Base-by-base conservation (phyloP, 2,888 invertebrate species). In the Eugnorisma glareosa region DNA sequence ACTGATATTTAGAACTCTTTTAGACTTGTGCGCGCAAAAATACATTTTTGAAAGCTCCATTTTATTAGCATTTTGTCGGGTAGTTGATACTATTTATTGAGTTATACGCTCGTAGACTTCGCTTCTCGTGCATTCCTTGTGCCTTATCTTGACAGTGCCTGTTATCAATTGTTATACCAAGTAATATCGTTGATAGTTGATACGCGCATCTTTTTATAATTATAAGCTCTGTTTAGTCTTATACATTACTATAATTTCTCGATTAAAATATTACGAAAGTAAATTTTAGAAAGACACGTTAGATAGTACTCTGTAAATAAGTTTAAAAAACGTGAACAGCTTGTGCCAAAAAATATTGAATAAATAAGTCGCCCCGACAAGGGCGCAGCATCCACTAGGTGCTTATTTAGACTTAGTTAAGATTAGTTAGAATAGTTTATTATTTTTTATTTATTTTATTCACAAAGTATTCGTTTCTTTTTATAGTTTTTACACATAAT, bases 91-190 rank as follows among this genome's bases (percentile, higher is more conserved):
- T 75, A 73, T 74, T 78, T 15, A 43, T 67, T 74, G 88, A 88
- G 89, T 85, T 75, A 71, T 84, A 78, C 75, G 87, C 87, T 89
- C 88, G 87, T 81, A 81, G 71, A 89, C 90, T 91, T 90, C 89
- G 90, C 91, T 92, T 92, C 91, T 93, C 87, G 93, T 94, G 96
- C 96, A 96, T 96, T 96, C 96, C 94, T 91, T 91, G 96, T 96
- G 96, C 96, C 96, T 96, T 96, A 95, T 90, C 89, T 87, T 79
- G 75, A 82, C 77, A 82, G 66, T 81, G 82, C 76, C 54, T 77
- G 75, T 81, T 73, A 86, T 79, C 63, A 74, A 66, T 31, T 67
- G 51, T 77, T 77, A 54, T 64, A 61, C n/a, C 54, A 77, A 67
- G 57, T 75, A 61, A 61, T 73, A 71, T 64, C 24, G 64, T 64